These are phyloP conservation scores for Uromys caudimaculatus DNA, from an alignment of 2,797 vertebrate species.

Conservation along the genomic window DNA sequence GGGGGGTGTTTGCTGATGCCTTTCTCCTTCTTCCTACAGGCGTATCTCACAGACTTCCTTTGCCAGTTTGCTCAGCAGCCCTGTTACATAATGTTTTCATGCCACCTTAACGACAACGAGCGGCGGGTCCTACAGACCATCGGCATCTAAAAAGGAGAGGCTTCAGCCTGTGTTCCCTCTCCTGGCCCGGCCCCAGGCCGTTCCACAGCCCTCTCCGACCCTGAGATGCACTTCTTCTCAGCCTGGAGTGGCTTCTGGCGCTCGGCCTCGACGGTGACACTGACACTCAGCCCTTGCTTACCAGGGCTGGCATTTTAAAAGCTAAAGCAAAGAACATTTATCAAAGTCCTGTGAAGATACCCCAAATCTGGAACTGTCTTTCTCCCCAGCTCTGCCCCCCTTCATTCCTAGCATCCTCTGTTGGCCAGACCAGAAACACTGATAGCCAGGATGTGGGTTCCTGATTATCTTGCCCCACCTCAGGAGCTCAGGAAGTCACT, in stretches of 20 bases:
- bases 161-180: neutral
- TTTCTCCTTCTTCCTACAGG: conserved; percentile 86
- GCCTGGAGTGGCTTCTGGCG: conserved; percentile 24
- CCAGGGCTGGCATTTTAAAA: conserved; percentile 47
- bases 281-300: conserved; percentile 7
- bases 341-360: conserved; percentile 44
- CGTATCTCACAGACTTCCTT: conserved; percentile 98
- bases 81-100: conserved; percentile 97
- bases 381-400: neutral
- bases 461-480: conserved; percentile 42
- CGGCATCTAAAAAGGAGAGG: conserved; percentile 90
- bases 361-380: conserved; percentile 7
- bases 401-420: conserved; percentile 19
- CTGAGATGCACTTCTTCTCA: conserved; percentile 48
- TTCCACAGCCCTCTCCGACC: conserved; percentile 12
- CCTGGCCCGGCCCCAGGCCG: neutral
- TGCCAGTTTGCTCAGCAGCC: conserved; percentile 99
- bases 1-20: neutral
- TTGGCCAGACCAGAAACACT: conserved; percentile 44
- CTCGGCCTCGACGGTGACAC: conserved; percentile 13
- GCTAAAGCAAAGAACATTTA: conserved; percentile 56
- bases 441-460: neutral
- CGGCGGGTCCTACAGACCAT: conserved; percentile 96
- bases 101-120: conserved; percentile 96
- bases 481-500: conserved; percentile 21